Percentiles rank a stretch among this genome's conserved stretches.
These are phyloP conservation scores for Oreochromis spilurus DNA, from an alignment of 2,113 vertebrate species.

Conservation along the genomic window DNA sequence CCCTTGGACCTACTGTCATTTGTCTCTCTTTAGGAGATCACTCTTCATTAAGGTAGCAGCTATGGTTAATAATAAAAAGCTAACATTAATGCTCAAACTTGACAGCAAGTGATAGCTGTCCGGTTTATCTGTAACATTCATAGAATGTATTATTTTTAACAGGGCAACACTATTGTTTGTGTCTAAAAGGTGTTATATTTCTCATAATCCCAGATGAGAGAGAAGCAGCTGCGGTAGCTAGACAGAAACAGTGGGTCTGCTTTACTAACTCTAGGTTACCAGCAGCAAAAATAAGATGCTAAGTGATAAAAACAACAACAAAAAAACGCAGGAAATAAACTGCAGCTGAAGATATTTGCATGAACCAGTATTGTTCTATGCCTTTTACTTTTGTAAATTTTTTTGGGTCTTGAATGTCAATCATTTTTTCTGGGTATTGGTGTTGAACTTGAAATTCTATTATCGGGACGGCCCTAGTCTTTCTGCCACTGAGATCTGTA, in stretches of 20 bases:
- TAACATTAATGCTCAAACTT: not conserved
- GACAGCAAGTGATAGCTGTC: not conserved
- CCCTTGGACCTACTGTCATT: not conserved
- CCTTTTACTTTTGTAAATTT: not conserved
- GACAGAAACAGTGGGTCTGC: not conserved
- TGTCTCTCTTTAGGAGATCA: not conserved
- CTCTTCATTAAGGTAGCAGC: not conserved
- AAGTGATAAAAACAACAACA: not conserved
- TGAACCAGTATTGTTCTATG: not conserved
- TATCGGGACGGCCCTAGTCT: not conserved
- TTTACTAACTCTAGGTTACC: rapidly evolving
- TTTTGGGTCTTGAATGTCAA: not conserved
- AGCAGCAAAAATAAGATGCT: not conserved
- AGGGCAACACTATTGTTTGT: not conserved
- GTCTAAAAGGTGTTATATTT: not conserved
- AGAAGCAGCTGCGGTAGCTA: not conserved
- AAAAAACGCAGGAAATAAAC: not conserved
- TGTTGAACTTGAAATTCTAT: not conserved
- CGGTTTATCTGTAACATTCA: not conserved
- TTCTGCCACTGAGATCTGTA: not conserved
- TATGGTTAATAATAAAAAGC: not conserved
- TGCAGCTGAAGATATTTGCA: not conserved
- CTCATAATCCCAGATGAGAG: rapidly evolving
- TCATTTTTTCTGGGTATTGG: not conserved
- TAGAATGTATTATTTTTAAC: not conserved